phyloP scores from a whole-genome alignment of 2,113 vertebrate species.

The Nanorana parkeri region DNA sequence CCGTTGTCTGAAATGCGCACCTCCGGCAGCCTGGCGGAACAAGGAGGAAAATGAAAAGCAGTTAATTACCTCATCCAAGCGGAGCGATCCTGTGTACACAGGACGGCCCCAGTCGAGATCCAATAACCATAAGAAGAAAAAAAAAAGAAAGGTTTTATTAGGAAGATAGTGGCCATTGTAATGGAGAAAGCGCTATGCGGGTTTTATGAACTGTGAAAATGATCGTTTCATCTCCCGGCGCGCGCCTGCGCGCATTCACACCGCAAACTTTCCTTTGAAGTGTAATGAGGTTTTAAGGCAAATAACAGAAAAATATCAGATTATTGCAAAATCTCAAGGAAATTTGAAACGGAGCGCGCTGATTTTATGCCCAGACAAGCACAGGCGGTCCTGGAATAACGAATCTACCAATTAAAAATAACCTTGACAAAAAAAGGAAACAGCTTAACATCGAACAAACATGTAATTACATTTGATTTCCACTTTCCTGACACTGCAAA shows the following conservation, averaged over 20 bases:
- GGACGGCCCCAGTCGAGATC: conserved; percentile 2
- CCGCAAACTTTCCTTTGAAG: conserved; percentile 24
- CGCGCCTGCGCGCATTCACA: not conserved
- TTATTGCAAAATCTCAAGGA: not conserved
- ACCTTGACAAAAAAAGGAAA: not conserved
- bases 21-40: conserved; percentile 82
- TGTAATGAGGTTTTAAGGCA: not conserved
- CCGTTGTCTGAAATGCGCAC: conserved; percentile 90
- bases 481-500: not conserved
- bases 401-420: conserved; percentile 3
- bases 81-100: not conserved
- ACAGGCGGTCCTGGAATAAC: not conserved
- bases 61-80: conserved; percentile 15
- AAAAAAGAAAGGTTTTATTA: conserved; percentile 11
- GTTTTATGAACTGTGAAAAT: conserved; percentile 35
- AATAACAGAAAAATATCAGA: not conserved
- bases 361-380: not conserved
- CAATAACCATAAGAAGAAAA: conserved; percentile 24
- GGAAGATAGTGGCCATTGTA: conserved; percentile 13
- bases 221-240: conserved; percentile 3
- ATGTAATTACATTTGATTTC: conserved; percentile 4
- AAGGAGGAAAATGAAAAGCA: not conserved
- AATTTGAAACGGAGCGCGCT: not conserved
- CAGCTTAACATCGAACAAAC: conserved; percentile 8
- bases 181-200: not conserved